phyloP scores from a whole-genome alignment of 2,797 vertebrate genomes.

The Ispidina picta region DNA sequence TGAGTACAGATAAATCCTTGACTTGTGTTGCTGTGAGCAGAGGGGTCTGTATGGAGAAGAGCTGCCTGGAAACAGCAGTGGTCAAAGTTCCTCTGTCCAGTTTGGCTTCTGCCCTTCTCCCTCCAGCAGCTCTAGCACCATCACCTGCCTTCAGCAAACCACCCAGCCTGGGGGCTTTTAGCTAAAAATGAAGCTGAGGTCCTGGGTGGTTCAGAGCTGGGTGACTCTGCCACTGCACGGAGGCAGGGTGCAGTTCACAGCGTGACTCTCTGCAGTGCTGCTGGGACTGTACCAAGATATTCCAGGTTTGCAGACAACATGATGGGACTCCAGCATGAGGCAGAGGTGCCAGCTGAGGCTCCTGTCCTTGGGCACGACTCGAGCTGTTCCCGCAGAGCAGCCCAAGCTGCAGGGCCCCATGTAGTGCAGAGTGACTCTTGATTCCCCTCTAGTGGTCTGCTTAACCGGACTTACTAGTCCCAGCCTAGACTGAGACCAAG shows the following conservation, averaged over 20 bases:
- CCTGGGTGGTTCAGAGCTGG: not conserved
- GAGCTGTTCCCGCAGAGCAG: not conserved
- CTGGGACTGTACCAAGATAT: not conserved
- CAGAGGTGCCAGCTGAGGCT: not conserved
- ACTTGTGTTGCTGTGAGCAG: not conserved
- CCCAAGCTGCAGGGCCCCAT: rapidly evolving
- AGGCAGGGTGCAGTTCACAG: not conserved
- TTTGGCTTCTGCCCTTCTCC: not conserved
- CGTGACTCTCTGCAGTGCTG: not conserved
- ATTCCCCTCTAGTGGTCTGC: conserved; percentile 63
- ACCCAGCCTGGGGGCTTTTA: not conserved
- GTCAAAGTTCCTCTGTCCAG: not conserved
- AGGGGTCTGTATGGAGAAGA: not conserved
- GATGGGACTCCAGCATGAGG: not conserved
- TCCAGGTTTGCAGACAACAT: not conserved
- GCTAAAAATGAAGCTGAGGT: not conserved
- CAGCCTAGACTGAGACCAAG: not conserved
- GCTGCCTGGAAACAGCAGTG: not conserved
- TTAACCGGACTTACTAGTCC: not conserved
- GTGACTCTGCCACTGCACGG: not conserved
- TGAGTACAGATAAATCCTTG: not conserved
- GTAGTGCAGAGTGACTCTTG: conserved; percentile 2
- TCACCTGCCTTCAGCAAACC: not conserved
- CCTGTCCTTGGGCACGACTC: not conserved
- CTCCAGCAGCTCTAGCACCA: not conserved